Base-by-base conservation (phyloP, 2,797 vertebrate species). In the Spatula clypeata region DNA sequence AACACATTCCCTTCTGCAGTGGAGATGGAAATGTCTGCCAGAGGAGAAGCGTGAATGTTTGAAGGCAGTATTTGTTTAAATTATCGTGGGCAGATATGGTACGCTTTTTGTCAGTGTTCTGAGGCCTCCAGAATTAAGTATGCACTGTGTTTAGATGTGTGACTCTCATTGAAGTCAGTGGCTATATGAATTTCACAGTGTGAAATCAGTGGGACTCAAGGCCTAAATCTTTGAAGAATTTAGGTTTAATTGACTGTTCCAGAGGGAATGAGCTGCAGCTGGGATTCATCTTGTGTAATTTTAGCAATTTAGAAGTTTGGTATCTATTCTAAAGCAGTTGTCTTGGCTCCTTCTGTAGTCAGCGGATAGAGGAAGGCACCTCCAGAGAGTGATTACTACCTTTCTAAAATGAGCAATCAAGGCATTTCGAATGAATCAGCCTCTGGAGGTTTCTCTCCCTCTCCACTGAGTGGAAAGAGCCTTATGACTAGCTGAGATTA, bases 261-360 rank as follows among this genome's bases (percentile, higher is more conserved):
- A 27, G 23, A 19, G n/a, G 20, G 6, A 88, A 69, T 0, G 14
- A 95, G 76, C 76, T 81, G 54, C 92, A 86, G 70, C 94, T 94
- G 92, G 66, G 51, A 84, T 19, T 90, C 83, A 93, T 94, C 90
- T 92, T 91, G 70, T 86, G 51, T 88, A 88, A 96, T 96, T 88
- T 96, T 76, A 86, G 70, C 80, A 79, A 81, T 90, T 90, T 93
- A 38, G 51, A 90, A 84, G 83, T 86, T 86, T 69, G 42, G 21
- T 90, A 32, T 94, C 70, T 94, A 32, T 90, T 94, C 45, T 88
- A 90, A 96, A 95, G 62, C 38, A 86, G 84, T 92, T 88, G 32
- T 73, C 26, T 91, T 87, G 34, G 34, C 29, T 93, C 71, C 49
- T 88, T 83, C 34, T 93, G 12, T 62, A 90, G 88, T 70, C 51